Conservation (phyloP, 2,888 invertebrate genomes). For the Deilephila porcellus region DNA sequence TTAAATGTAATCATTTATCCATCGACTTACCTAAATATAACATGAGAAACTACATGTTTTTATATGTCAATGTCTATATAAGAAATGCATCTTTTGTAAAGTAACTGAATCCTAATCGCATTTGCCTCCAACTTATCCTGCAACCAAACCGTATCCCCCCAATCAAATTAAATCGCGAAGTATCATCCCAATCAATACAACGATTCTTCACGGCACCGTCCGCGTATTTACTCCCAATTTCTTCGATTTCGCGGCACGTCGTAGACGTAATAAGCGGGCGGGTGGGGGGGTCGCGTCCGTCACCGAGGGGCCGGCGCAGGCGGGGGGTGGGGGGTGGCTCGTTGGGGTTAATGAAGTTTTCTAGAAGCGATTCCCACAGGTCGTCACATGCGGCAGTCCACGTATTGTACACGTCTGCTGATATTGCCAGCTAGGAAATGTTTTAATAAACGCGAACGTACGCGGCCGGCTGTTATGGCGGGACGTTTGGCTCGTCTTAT, state of each 20-base stretch:
- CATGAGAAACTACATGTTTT: too few species aligned
- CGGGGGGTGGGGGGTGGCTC: slow-evolving; percentile 45
- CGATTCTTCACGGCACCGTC: slow-evolving; percentile 75
- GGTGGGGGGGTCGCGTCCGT: slow-evolving; percentile 71
- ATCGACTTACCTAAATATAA: too few species aligned
- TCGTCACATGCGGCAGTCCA: slow-evolving; percentile 81
- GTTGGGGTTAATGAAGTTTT: slow-evolving; percentile 84
- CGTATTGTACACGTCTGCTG: slow-evolving; percentile 82
- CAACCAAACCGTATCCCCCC: slow-evolving; percentile 53
- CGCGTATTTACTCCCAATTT: slow-evolving; percentile 83
- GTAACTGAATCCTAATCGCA: not conserved
- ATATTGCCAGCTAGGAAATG: slow-evolving; percentile 81
- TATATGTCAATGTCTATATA: not conserved
- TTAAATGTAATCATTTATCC: too few species aligned
- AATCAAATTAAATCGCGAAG: slow-evolving; percentile 81
- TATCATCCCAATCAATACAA: slow-evolving; percentile 74
- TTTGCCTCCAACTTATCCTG: not conserved
- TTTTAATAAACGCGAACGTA: slow-evolving; percentile 83
- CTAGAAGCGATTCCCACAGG: slow-evolving; percentile 84
- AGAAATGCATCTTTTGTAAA: not conserved
- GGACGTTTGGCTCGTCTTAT: slow-evolving; percentile 73
- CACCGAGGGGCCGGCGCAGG: slow-evolving; percentile 47
- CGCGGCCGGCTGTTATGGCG: slow-evolving; percentile 62
- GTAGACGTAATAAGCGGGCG: slow-evolving; percentile 80
- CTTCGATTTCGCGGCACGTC: slow-evolving; percentile 84